phyloP scores from a whole-genome alignment of 2,888 invertebrate species.

The Eulithis testata region DNA sequence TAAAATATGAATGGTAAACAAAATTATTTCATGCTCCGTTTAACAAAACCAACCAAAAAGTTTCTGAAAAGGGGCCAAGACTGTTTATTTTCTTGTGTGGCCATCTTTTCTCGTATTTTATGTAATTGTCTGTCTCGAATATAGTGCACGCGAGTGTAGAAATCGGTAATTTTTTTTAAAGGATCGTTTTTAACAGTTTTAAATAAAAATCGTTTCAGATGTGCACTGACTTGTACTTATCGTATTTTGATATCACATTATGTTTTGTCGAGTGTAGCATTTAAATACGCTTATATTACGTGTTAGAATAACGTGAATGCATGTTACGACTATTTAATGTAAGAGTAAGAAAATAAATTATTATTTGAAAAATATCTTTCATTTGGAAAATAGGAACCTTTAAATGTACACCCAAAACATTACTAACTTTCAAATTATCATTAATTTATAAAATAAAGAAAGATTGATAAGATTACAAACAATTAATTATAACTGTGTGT shows the following conservation, averaged over 20 bases:
- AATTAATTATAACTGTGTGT: too few relatives aligned
- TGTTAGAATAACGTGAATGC: conserved; percentile 73
- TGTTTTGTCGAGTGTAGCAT: conserved; percentile 54
- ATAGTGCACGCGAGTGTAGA: conserved; percentile 20
- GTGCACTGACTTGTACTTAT: conserved; percentile 29
- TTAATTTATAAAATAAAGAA: too few relatives aligned
- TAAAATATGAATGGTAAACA: conserved; percentile 23
- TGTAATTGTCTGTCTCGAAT: not conserved
- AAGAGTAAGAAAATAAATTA: conserved; percentile 74
- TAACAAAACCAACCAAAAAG: not conserved
- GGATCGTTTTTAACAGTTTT: conserved; percentile 17
- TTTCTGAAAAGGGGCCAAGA: conserved; percentile 19
- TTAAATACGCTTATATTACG: conserved; percentile 71
- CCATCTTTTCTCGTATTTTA: not conserved
- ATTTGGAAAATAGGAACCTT: too few relatives aligned
- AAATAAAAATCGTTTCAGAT: conserved; percentile 7
- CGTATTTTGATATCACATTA: conserved; percentile 37
- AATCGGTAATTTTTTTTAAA: conserved; percentile 1
- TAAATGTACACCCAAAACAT: too few relatives aligned
- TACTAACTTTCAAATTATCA: too few relatives aligned
- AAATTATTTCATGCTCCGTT: conserved; percentile 27
- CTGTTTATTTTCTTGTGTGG: conserved; percentile 7
- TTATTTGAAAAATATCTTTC: conserved; percentile 62
- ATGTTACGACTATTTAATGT: conserved; percentile 74
- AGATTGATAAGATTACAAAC: too few relatives aligned